Evolutionary conservation across 2,888 invertebrate species (phyloP), one percentile per base, ranked within the genome.

Genomic region (Neelides folsomi): DNA sequence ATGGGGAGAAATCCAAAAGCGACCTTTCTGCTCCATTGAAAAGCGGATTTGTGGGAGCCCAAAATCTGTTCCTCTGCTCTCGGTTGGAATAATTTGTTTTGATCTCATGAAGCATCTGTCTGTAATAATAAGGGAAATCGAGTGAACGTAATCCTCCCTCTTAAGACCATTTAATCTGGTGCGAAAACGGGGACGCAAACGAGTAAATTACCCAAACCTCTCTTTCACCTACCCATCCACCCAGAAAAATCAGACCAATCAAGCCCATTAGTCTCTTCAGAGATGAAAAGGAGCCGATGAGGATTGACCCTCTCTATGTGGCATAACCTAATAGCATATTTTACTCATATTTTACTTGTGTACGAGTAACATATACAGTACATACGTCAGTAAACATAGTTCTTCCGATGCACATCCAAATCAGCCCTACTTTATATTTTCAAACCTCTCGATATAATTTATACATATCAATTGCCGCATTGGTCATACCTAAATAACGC

Each of bases 41-140:
- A 57, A 54, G 54, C 54, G 57, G 57, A 57, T 57, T 57, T 57
- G 54, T 57, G 52, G 54, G 52, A 53, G 45, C 44, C 43, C 38
- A 36, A 35, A 27, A 48, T 15, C 16, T 44, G 12, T 44, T 34
- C 15, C 38, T 38, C n/a, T 38, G 46, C 53, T 53, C 40, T 44
- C 53, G 47, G 38, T 38, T 49, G 51, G 51, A 54, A 59, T 57
- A 55, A 57, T 55, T 59, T 59, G 59, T 57, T 59, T 55, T 59
- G 57, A 59, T 59, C 56, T 54, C 52, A 34, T 50, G 49, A 55
- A 59, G 59, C 59, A 57, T 59, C 59, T 59, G 59, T 59, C 57
- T 57, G 51, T 38, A 54, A 55, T 53, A 57, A 57, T 53, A 46
- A 55, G 54, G 52, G 55, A 59, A 59, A 59, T 59, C 57, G 55